Base-by-base conservation (phyloP, 2,797 vertebrate genomes). In the Apogon hyalosoma region DNA sequence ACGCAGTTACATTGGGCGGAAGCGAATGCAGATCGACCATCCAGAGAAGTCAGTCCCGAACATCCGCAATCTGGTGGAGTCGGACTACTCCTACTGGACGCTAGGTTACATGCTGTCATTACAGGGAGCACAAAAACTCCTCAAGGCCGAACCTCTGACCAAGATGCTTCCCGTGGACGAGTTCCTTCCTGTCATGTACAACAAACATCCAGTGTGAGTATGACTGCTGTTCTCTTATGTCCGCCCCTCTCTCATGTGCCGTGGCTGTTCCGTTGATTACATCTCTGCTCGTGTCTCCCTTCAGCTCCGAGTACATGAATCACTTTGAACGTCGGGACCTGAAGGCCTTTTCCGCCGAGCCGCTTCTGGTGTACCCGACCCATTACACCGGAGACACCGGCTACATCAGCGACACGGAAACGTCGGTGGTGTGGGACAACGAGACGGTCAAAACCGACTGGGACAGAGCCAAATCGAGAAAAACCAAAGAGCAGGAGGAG, bases 11-110 rank as follows among this genome's bases (percentile, higher is more conserved):
- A 95, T 98, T 2, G 96, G 96, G 38, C 91, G 96, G 48, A 98
- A 98, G 83, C 92, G 96, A 63, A 97, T 98, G 96, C 96, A 97
- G 84, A 95, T 96, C 69, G 95, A 96, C 55, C 95, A 91, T 53
- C 92, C 94, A 0, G 96, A 97, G 85, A 96, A 94, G 54, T 90
- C 96, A 0, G 95, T 97, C 12, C 93, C 94, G 1, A 93, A 91
- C 0, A 92, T 97, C 52, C 92, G 95, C 84, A 97, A 96, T 75
- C 90, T 98, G 78, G 96, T 98, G 40, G 94, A 95, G 79, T 95
- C 96, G 0, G 96, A 97, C 64, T 97, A 98, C 67, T 98, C 96
- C 15, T 97, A 97, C 66, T 98, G 96, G 96, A 97, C 96, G 0
- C 89, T 98, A 13, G 96, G 93, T 41, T 98, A 98, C 40, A 93